phyloP scores from a whole-genome alignment of 2,113 vertebrate genomes.

The Hippopotamus amphibius region DNA sequence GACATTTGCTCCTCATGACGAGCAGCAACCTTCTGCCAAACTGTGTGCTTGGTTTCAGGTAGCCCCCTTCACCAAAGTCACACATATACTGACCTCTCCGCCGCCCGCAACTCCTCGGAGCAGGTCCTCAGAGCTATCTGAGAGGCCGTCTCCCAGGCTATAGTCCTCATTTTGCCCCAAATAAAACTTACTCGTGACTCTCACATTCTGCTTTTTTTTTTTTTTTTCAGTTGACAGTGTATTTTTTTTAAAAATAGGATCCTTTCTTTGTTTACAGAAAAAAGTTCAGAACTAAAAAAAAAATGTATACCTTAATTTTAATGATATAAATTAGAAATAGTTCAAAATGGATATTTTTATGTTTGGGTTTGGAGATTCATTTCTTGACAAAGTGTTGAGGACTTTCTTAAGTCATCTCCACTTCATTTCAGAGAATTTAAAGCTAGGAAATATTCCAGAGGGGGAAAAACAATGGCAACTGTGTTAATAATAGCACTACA shows the following conservation, averaged over 20 bases:
- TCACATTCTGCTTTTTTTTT: background rate
- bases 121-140: background rate
- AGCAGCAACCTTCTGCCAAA: background rate
- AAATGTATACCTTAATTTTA: background rate
- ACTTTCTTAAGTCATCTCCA: background rate
- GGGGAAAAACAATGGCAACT: background rate
- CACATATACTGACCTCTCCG: background rate
- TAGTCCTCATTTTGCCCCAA: background rate
- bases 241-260: background rate
- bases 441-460: background rate
- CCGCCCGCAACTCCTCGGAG: background rate
- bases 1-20: background rate
- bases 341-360: constrained; percentile 27
- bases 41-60: background rate
- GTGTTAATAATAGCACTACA: background rate
- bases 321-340: constrained; percentile 23
- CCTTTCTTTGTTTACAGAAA: background rate
- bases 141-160: background rate
- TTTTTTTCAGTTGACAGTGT: background rate
- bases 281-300: background rate
- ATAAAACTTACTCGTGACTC: background rate
- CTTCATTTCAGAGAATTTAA: constrained; percentile 23
- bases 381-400: background rate
- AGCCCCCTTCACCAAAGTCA: background rate
- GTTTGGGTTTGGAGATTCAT: background rate